A percentile compares a stretch with the other conserved stretches of the same genome.
Conservation (phyloP, 2,797 vertebrate species). For the Ispidina picta region DNA sequence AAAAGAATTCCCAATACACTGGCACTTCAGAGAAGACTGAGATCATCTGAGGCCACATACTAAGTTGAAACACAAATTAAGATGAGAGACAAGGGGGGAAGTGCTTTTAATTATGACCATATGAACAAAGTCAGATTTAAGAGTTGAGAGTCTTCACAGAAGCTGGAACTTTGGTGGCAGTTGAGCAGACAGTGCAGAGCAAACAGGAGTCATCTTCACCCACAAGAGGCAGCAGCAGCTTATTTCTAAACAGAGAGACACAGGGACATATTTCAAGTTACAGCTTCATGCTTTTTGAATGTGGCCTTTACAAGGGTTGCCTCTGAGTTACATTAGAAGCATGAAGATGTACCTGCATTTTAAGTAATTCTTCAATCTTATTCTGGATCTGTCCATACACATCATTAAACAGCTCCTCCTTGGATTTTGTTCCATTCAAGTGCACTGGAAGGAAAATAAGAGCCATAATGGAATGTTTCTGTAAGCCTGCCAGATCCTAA, state of each 20-base stretch:
- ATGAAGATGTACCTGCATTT: constrained; percentile 33
- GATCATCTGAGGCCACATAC: neutral
- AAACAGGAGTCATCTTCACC: constrained; percentile 45
- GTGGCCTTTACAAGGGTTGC: neutral
- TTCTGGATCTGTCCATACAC: constrained; percentile 88
- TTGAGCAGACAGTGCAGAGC: constrained; percentile 13
- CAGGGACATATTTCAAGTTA: neutral
- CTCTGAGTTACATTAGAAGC: neutral
- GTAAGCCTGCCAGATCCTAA: neutral
- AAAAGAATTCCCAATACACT: neutral
- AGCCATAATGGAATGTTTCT: neutral
- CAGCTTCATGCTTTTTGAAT: neutral
- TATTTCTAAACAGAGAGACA: constrained; percentile 31
- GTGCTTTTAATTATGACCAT: constrained; percentile 65
- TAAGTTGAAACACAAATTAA: constrained; percentile 4
- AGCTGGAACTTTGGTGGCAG: constrained; percentile 61
- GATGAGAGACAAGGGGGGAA: constrained; percentile 16
- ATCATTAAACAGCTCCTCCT: constrained; percentile 86
- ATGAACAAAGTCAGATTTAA: neutral
- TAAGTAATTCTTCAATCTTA: constrained; percentile 78
- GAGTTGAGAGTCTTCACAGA: constrained; percentile 66
- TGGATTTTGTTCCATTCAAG: constrained; percentile 88
- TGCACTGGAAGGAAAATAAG: constrained; percentile 76
- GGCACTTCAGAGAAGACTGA: neutral
- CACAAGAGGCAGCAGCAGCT: neutral